A percentile compares a stretch with the other conserved stretches of the same genome.
Conservation (phyloP, 2,113 vertebrate genomes). For the Sylvilagus bachmani region DNA sequence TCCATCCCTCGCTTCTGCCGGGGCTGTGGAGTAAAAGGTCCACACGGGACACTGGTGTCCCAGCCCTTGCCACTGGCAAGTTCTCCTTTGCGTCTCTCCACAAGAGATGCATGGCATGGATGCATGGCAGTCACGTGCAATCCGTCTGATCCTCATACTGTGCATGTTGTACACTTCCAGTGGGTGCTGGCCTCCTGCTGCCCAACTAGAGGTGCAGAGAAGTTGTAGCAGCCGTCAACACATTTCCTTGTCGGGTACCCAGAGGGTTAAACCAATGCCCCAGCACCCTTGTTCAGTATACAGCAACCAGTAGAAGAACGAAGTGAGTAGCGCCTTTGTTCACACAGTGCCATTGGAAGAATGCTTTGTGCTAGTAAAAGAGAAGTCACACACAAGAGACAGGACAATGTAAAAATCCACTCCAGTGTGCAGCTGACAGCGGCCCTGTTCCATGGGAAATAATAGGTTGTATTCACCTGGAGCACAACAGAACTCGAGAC, state of each 20-base stretch:
- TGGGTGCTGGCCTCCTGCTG: background rate
- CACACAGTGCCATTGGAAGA: slow-evolving; percentile 78
- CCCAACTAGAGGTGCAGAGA: slow-evolving; percentile 76
- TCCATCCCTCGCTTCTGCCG: slow-evolving; percentile 78
- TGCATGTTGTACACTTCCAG: background rate
- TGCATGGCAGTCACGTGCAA: background rate
- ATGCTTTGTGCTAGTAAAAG: slow-evolving; percentile 80
- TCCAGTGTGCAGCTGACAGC: slow-evolving; percentile 26
- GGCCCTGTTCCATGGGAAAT: slow-evolving; percentile 59
- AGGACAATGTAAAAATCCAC: background rate
- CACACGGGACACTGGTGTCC: slow-evolving; percentile 23
- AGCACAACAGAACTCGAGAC: slow-evolving; percentile 53
- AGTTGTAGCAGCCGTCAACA: slow-evolving; percentile 75
- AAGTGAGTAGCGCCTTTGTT: slow-evolving; percentile 82
- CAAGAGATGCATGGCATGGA: slow-evolving; percentile 61
- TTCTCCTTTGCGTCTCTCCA: background rate
- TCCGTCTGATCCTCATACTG: slow-evolving; percentile 47
- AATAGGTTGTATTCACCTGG: slow-evolving; percentile 64
- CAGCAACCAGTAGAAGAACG: slow-evolving; percentile 70
- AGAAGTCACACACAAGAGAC: slow-evolving; percentile 22
- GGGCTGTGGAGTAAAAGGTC: slow-evolving; percentile 69
- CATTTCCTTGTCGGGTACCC: slow-evolving; percentile 71
- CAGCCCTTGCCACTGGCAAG: background rate
- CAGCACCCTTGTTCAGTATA: slow-evolving; percentile 58
- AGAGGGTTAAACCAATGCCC: slow-evolving; percentile 76